phyloP scores from a whole-genome alignment of 64 coral and sea anemone genomes.

The Pachyseris speciosa region DNA sequence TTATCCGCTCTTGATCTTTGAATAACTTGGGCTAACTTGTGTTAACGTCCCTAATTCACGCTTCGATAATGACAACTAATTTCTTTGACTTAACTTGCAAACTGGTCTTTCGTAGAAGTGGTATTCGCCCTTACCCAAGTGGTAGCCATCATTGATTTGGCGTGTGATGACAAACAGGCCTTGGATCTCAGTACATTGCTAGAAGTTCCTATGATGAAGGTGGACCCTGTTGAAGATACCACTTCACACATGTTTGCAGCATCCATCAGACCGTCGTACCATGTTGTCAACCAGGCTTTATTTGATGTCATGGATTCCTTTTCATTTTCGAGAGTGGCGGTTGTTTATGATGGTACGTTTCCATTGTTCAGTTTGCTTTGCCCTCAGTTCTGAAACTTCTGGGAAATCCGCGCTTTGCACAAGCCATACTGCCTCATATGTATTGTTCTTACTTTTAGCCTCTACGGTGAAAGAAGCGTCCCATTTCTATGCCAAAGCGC shows the following conservation, averaged over 20 bases:
- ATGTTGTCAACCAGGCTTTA: slow-evolving; percentile 44
- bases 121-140: neutral
- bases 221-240: slow-evolving; percentile 13
- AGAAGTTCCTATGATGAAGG: slow-evolving; percentile 35
- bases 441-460: neutral
- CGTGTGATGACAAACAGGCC: slow-evolving; percentile 19
- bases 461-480: slow-evolving; percentile 24
- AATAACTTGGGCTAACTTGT: too few relatives aligned
- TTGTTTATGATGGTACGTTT: slow-evolving; percentile 68
- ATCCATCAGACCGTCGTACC: slow-evolving; percentile 57
- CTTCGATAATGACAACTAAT: neutral
- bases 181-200: slow-evolving; percentile 29
- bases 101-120: slow-evolving; percentile 9
- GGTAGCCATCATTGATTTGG: slow-evolving; percentile 50
- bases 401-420: too few relatives aligned
- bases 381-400: too few relatives aligned
- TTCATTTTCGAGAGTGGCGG: slow-evolving; percentile 41
- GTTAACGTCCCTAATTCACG: too few relatives aligned
- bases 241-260: neutral
- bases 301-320: slow-evolving; percentile 63
- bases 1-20: too few relatives aligned
- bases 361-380: too few relatives aligned
- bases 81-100: neutral
- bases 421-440: too few relatives aligned
- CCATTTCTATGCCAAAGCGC: slow-evolving; percentile 43